A percentile compares a stretch with the other conserved stretches of the same genome.
Evolutionary conservation across 2,113 vertebrate species (phyloP).

Genomic region (Rynchops niger): DNA sequence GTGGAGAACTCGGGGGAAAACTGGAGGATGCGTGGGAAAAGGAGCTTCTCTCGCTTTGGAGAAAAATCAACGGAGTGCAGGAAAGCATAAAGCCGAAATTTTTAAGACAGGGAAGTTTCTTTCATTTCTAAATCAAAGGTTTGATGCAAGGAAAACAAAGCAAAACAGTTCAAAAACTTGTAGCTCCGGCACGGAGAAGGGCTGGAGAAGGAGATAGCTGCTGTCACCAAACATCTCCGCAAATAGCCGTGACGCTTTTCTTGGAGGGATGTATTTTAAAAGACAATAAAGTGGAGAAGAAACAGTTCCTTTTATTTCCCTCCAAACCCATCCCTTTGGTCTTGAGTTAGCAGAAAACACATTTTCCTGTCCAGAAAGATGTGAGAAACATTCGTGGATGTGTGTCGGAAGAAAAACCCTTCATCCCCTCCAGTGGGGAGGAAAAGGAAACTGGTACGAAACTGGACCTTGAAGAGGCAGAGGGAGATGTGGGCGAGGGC

Average conservation of each 20-base stretch:
- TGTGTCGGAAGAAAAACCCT: not conserved
- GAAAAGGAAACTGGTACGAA: not conserved
- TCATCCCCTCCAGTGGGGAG: not conserved
- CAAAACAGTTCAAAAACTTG: not conserved
- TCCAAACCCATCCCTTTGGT: not conserved
- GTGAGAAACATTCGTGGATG: not conserved
- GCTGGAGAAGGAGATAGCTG: not conserved
- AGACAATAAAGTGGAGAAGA: not conserved
- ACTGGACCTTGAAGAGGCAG: not conserved
- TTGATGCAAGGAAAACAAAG: not conserved
- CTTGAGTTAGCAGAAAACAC: not conserved
- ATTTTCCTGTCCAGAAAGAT: not conserved
- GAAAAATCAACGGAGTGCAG: not conserved
- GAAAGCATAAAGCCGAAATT: not conserved
- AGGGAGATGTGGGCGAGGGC: not conserved
- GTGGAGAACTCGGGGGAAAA: not conserved
- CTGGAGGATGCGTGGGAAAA: not conserved
- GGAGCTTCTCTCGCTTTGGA: not conserved
- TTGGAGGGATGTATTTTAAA: not conserved
- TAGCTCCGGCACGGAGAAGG: not conserved
- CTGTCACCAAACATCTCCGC: not conserved
- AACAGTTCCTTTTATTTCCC: not conserved
- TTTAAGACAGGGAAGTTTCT: not conserved
- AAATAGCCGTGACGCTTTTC: accelerated
- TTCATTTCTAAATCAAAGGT: not conserved